phyloP scores from a whole-genome alignment of 1,140 invertebrate species.

The Lepidotrigona ventralis region DNA sequence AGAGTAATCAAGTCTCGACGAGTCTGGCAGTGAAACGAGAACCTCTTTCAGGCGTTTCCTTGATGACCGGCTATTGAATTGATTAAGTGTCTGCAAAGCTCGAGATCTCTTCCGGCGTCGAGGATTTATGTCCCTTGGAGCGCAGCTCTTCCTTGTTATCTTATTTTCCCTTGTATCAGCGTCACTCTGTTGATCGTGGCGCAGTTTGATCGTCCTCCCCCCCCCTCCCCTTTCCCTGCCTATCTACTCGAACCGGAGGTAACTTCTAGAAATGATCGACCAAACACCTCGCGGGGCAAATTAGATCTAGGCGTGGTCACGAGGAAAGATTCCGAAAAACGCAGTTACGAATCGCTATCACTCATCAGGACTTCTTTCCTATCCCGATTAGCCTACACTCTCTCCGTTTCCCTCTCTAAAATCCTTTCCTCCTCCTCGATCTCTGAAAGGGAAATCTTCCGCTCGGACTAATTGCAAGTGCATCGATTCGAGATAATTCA shows the following conservation, averaged over 20 bases:
- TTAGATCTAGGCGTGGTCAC: not conserved
- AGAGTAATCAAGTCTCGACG: not conserved
- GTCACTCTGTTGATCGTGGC: not conserved
- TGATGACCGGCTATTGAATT: slow-evolving; percentile 34
- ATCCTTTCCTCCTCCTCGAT: not conserved
- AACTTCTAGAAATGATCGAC: not conserved
- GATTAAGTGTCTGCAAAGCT: slow-evolving; percentile 28
- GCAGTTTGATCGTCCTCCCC: not conserved
- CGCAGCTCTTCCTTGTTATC: not conserved
- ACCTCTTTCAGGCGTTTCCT: not conserved
- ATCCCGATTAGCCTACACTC: not conserved
- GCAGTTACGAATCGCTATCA: not conserved
- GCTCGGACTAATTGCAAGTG: not conserved
- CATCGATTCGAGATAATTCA: not conserved
- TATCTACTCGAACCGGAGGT: not conserved
- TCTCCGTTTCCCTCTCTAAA: not conserved
- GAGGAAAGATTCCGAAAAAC: not conserved
- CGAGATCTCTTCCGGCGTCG: not conserved
- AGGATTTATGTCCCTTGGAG: not conserved
- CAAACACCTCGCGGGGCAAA: not conserved
- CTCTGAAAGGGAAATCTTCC: not conserved
- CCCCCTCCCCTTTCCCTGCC: no score
- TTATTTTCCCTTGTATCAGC: not conserved
- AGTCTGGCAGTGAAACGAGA: not conserved
- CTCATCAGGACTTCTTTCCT: not conserved